Evolutionary conservation across 92 coral and sea anemone genomes (phyloP).

Genomic region (Palythoa grandis): DNA sequence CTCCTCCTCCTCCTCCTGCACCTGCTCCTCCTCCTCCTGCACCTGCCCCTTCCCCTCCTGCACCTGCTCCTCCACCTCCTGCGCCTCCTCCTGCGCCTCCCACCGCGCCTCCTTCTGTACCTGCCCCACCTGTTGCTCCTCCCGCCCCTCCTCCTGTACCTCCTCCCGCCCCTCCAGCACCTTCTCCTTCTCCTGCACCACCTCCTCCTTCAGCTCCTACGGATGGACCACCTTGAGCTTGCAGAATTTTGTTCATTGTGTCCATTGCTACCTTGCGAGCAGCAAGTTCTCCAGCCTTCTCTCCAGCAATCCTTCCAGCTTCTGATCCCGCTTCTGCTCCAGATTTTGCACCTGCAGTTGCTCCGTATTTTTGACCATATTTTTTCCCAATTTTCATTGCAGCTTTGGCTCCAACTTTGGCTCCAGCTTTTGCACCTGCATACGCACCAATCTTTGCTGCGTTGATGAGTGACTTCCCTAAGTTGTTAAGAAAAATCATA

Average conservation of each 20-base stretch:
- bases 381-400: conserved; percentile 25
- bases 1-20: conserved; percentile 28
- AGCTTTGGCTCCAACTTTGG: conserved; percentile 22
- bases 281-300: conserved; percentile 39
- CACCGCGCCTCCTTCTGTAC: background rate
- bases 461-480: conserved; percentile 9
- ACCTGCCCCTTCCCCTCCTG: background rate
- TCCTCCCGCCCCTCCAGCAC: conserved; percentile 21
- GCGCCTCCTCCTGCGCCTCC: conserved; percentile 3
- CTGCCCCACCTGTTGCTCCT: background rate
- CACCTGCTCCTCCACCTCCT: background rate
- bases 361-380: conserved; percentile 28
- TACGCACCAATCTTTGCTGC: conserved; percentile 40
- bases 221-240: background rate
- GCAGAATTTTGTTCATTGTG: background rate
- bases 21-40: background rate
- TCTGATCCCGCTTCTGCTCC: conserved; percentile 44
- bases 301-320: conserved; percentile 40
- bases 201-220: conserved; percentile 8
- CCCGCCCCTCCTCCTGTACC: background rate
- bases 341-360: conserved; percentile 32
- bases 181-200: conserved; percentile 1
- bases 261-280: conserved; percentile 36
- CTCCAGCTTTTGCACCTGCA: conserved; percentile 40
- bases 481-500: background rate